phyloP scores from a whole-genome alignment of 2,888 invertebrate genomes.

The Alcis repandata region DNA sequence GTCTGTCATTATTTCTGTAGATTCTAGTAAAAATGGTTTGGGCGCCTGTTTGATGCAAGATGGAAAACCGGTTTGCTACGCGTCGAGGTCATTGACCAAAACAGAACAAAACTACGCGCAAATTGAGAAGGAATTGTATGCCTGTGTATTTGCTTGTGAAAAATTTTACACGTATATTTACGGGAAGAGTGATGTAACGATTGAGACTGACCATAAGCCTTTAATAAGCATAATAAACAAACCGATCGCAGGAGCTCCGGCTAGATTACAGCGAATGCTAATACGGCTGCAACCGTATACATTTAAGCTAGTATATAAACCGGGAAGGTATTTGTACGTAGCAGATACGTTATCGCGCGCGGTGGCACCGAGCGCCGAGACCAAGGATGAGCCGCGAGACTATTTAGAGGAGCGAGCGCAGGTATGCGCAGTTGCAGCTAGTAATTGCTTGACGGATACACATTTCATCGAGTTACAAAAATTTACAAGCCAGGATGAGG shows the following conservation, averaged over 20 bases:
- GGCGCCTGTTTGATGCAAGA: slow-evolving; percentile 46
- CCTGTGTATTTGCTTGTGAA: slow-evolving; percentile 32
- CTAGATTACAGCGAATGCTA: slow-evolving; percentile 45
- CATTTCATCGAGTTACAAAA: too few species aligned
- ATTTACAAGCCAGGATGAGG: too few species aligned
- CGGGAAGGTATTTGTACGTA: slow-evolving; percentile 44
- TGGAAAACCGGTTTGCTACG: slow-evolving; percentile 43
- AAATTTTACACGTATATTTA: background rate
- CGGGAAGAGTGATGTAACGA: slow-evolving; percentile 26
- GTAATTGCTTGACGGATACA: slow-evolving; percentile 11
- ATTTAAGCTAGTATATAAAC: slow-evolving; percentile 44
- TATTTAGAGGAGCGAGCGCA: slow-evolving; percentile 24
- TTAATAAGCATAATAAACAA: background rate
- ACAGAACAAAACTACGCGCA: slow-evolving; percentile 43
- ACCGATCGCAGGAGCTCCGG: background rate
- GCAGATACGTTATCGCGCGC: slow-evolving; percentile 45
- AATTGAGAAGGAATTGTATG: slow-evolving; percentile 46
- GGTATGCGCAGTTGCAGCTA: too few species aligned
- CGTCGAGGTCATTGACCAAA: slow-evolving; percentile 41
- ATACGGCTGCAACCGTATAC: slow-evolving; percentile 44
- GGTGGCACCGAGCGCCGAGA: background rate
- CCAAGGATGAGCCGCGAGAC: background rate
- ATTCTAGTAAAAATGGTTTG: slow-evolving; percentile 42
- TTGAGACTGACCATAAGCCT: slow-evolving; percentile 39
- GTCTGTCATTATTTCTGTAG: slow-evolving; percentile 26